Evolutionary conservation across 2,113 vertebrate species (phyloP), one percentile per base, ranked within the genome.

Genomic region (Atherinomorus stipes): DNA sequence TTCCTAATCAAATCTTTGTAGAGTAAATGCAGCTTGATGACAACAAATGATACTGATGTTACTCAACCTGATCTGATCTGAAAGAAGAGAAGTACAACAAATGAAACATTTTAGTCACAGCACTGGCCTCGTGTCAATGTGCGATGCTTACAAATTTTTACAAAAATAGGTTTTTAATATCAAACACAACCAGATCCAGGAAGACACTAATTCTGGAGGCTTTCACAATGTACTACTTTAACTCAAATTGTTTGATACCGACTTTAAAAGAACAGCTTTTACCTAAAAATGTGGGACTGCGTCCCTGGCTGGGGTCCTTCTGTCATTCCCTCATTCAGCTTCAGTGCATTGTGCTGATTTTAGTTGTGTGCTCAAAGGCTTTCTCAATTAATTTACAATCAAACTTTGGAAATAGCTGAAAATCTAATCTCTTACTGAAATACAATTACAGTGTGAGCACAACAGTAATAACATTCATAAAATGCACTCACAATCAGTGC

Each of bases 381-480:
- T 16, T 42, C 40, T 42, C 1, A 42, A 15, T 73, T 49, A 10
- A 49, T 47, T 56, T 37, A 53, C 7, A 19, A 53, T 34, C 22
- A 19, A 58, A 57, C 15, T 19, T 57, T 1, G 10, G 25, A 54
- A 66, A 18, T 23, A 18, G 23, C 38, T 3, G 44, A 47, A n/a
- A 47, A n/a, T 16, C 44, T 47, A 1, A 47, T 47, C 44, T 47
- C 7, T 19, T 7, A 47, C 18, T 7, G 44, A 47, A 38, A 38
- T 64, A 38, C 37, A 51, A 38, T 64, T 38, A 21, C 4, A 16
- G 1, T 7, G 9, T 51, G 16, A 64, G 21, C n/a, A 42, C 53
- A 74, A 49, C 44, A 58, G 44, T 45, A 65, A 58, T 22, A 11
- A 58, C 26, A 37, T 37, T 52, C 28, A 37, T 54, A 15, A 61